These are phyloP conservation scores for Seira musarum DNA, from an alignment of 2,888 invertebrate genomes.

Conservation along the genomic window DNA sequence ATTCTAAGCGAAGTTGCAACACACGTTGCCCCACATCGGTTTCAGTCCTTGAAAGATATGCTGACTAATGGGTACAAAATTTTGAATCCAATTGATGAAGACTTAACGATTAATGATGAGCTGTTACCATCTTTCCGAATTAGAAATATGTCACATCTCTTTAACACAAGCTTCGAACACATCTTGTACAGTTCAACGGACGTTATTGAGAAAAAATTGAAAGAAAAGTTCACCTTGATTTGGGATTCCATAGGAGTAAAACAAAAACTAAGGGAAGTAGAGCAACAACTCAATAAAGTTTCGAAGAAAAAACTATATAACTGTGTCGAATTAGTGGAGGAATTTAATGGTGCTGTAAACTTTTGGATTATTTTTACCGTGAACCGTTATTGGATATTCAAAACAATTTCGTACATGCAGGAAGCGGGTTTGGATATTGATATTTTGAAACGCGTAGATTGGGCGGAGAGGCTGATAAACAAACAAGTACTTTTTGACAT, in stretches of 20 bases:
- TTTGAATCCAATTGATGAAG: not conserved
- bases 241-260: not conserved
- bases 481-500: not conserved
- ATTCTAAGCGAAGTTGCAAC: not conserved
- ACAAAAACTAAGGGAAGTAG: not conserved
- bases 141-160: not conserved
- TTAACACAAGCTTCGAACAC: not conserved
- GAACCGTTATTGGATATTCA: not conserved
- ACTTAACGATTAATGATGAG: not conserved
- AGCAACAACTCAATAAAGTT: not conserved
- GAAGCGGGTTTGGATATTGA: not conserved
- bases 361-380: not conserved
- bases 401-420: not conserved
- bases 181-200: not conserved
- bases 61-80: not conserved
- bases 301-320: not conserved
- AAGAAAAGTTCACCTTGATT: not conserved
- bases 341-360: not conserved
- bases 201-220: not conserved
- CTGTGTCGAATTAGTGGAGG: not conserved
- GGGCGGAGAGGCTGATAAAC: not conserved
- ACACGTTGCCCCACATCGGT: not conserved
- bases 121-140: not conserved
- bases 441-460: not conserved
- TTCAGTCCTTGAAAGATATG: not conserved